phyloP scores from a whole-genome alignment of 2,797 vertebrate species.

The Rallus crepitans region DNA sequence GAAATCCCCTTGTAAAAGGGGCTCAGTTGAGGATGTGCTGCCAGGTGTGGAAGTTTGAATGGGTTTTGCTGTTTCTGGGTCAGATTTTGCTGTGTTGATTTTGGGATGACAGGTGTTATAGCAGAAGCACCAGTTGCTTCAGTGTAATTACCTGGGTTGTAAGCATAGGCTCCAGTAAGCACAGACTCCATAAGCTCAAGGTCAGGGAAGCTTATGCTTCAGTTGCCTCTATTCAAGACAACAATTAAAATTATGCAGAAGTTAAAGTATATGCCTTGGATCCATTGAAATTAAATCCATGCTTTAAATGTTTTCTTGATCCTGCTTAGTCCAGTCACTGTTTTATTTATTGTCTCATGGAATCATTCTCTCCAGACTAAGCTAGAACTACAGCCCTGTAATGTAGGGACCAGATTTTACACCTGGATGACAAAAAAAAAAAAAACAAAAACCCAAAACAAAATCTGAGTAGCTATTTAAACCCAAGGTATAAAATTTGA shows the following conservation, averaged over 20 bases:
- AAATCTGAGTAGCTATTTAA: not conserved
- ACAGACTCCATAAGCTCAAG: not conserved
- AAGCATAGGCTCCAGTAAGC: not conserved
- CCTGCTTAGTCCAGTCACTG: not conserved
- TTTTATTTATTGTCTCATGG: not conserved
- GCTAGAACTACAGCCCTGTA: not conserved
- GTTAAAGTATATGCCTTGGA: not conserved
- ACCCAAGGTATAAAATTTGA: not conserved
- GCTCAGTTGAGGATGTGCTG: not conserved
- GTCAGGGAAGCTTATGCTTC: not conserved
- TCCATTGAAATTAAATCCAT: not conserved
- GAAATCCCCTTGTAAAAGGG: not conserved
- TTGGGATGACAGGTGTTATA: not conserved
- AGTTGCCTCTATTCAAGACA: not conserved
- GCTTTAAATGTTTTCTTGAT: not conserved
- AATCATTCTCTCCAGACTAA: not conserved
- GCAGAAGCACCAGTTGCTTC: fast-evolving
- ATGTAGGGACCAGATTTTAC: not conserved
- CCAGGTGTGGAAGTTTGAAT: not conserved
- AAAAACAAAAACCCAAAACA: not conserved
- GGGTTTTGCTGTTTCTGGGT: not conserved
- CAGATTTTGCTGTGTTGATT: not conserved
- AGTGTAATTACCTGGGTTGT: not conserved
- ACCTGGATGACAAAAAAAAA: not conserved
- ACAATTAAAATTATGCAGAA: not conserved